These are phyloP conservation scores for Chymomyza caudatula DNA, from an alignment of 2,888 invertebrate genomes.

Conservation along the genomic window DNA sequence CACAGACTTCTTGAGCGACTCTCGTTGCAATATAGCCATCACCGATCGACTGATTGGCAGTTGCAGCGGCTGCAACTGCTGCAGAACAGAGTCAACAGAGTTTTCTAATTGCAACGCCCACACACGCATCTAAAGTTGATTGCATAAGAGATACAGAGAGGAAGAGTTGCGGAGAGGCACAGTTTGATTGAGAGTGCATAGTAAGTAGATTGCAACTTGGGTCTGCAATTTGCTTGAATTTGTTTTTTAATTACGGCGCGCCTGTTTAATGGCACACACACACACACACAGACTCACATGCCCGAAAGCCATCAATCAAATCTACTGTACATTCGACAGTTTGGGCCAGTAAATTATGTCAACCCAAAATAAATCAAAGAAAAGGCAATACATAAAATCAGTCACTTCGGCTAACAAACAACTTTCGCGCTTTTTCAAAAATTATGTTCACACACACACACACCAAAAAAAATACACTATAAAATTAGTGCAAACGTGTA, in stretches of 20 bases:
- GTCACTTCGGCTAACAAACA: slow-evolving; percentile 2
- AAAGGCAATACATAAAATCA: slow-evolving; percentile 3
- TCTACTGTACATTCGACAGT: slow-evolving; percentile 29
- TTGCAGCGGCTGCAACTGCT: slow-evolving; percentile 15
- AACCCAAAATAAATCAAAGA: slow-evolving; percentile 1
- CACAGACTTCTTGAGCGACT: neutral
- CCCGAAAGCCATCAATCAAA: slow-evolving; percentile 56
- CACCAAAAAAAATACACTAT: neutral
- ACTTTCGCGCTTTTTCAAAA: neutral
- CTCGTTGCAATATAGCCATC: slow-evolving; percentile 24
- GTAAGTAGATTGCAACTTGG: slow-evolving; percentile 1
- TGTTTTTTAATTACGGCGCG: slow-evolving; percentile 53
- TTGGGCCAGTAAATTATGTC: slow-evolving; percentile 46
- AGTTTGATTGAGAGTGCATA: neutral
- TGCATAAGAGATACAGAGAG: slow-evolving; percentile 44
- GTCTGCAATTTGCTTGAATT: slow-evolving; percentile 61
- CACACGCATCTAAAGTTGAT: slow-evolving; percentile 30
- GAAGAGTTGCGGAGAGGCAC: neutral
- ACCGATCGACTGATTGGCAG: slow-evolving; percentile 62
- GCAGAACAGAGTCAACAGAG: slow-evolving; percentile 45
- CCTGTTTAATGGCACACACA: slow-evolving; percentile 48
- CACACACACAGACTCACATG: slow-evolving; percentile 25
- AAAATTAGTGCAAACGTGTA: neutral
- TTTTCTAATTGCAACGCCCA: slow-evolving; percentile 71
- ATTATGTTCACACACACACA: neutral